Percentiles rank a stretch among this genome's conserved stretches.
phyloP scores from a whole-genome alignment of 2,113 vertebrate genomes.

The Solenodon paradoxus region DNA sequence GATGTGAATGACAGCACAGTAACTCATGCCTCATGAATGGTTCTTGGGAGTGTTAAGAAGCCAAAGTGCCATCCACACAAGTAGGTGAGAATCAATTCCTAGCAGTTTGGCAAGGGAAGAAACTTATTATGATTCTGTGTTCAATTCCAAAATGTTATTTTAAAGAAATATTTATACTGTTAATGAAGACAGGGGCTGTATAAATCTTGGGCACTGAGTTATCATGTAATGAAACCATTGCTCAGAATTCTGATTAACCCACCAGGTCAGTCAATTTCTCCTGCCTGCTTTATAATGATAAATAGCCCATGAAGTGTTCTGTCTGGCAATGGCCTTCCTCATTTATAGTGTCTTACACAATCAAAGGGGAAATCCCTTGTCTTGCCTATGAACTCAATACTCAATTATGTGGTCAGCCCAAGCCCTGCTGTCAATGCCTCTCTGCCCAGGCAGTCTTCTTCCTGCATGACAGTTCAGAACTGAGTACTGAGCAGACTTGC shows the following conservation, averaged over 20 bases:
- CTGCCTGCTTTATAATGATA: constrained; percentile 77
- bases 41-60: constrained; percentile 68
- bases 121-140: constrained; percentile 77
- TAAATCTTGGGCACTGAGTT: constrained; percentile 76
- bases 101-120: constrained; percentile 65
- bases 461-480: background rate
- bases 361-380: constrained; percentile 73
- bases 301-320: constrained; percentile 75
- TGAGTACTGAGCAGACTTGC: background rate
- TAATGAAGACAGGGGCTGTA: constrained; percentile 77
- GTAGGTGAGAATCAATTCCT: constrained; percentile 79
- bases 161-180: constrained; percentile 81
- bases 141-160: constrained; percentile 79
- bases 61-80: constrained; percentile 69
- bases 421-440: constrained; percentile 57
- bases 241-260: constrained; percentile 83
- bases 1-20: constrained; percentile 75
- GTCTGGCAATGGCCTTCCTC: constrained; percentile 55
- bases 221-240: constrained; percentile 78
- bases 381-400: constrained; percentile 72
- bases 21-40: constrained; percentile 73
- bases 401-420: constrained; percentile 59
- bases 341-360: constrained; percentile 77
- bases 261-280: constrained; percentile 79
- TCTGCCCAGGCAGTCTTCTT: background rate